Evolutionary conservation across 2,888 invertebrate species (phyloP), one percentile per base, ranked within the genome.

Genomic region (Hololepta plana): DNA sequence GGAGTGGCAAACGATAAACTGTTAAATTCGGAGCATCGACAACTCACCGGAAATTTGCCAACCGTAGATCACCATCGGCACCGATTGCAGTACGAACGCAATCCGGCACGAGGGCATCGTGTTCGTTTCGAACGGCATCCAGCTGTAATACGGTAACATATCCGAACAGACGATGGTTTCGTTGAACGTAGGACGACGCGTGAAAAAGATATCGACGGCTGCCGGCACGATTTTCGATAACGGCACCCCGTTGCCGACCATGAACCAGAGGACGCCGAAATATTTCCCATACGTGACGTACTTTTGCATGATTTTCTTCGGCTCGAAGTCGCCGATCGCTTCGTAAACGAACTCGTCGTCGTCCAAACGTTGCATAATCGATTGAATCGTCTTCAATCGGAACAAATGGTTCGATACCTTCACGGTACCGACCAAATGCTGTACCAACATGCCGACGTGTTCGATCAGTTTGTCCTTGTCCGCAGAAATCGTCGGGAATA

Each of bases 141-240:
- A 34, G 20, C 32, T 32, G 15, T 25, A 32, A 15, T 30, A 34
- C 3, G 28, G 28, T 4, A 28, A 24, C 2, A 28, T 4, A 4
- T 28, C 13, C 6, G 7, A 3, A 12, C 28, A 28, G 4, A 24
- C 11, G 6, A 28, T 15, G 17, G 23, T 24, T 11, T 10, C 12
- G n/a, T n/a, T n/a, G n/a, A n/a, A n/a, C n/a, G n/a, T n/a, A n/a
- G n/a, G n/a, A n/a, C n/a, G n/a, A n/a, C n/a, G n/a, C n/a, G n/a
- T n/a, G n/a, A n/a, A n/a, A n/a, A n/a, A n/a, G n/a, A n/a, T n/a
- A n/a, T n/a, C n/a, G n/a, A n/a, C n/a, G n/a, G n/a, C n/a, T n/a
- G n/a, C n/a, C n/a, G n/a, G n/a, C n/a, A n/a, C n/a, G n/a, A n/a
- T n/a, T n/a, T n/a, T n/a, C n/a, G n/a, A n/a, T n/a, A n/a, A n/a